phyloP scores from a whole-genome alignment of 2,888 invertebrate genomes.

The Ormyrus pomaceus region DNA sequence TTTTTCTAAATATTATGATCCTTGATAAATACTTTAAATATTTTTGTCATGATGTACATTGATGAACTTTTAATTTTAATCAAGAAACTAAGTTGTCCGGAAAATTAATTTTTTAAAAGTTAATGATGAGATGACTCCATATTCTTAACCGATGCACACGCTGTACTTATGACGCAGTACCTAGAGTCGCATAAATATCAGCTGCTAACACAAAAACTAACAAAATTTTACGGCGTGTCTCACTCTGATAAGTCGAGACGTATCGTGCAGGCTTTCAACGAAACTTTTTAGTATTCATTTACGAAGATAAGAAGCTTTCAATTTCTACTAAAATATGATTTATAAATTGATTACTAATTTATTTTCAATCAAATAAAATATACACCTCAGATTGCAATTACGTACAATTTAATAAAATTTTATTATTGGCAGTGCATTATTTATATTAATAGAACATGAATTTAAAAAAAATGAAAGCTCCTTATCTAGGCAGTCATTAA shows the following conservation, averaged over 20 bases:
- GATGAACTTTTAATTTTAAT: no score
- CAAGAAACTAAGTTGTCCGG: no score
- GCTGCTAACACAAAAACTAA: constrained; percentile 21
- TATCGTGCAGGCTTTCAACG: background rate
- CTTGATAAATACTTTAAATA: no score
- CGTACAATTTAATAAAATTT: background rate
- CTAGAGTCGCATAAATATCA: constrained; percentile 11
- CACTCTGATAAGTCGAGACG: background rate
- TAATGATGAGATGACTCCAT: background rate
- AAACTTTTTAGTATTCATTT: constrained; percentile 9
- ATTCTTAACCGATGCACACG: constrained; percentile 23
- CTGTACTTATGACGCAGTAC: background rate
- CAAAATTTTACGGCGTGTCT: background rate
- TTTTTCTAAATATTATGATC: no score
- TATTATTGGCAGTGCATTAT: background rate
- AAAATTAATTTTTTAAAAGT: no score
- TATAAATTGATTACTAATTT: background rate
- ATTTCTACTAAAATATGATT: constrained; percentile 5
- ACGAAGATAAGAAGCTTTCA: constrained; percentile 20
- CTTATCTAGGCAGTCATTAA: constrained; percentile 9
- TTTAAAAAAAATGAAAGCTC: constrained; percentile 21
- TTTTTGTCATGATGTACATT: no score
- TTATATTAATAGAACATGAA: constrained; percentile 2
- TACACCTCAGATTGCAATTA: background rate
- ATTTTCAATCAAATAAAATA: constrained; percentile 1